phyloP scores from a whole-genome alignment of 1,140 invertebrate species.

The Drosophila bifasciata region DNA sequence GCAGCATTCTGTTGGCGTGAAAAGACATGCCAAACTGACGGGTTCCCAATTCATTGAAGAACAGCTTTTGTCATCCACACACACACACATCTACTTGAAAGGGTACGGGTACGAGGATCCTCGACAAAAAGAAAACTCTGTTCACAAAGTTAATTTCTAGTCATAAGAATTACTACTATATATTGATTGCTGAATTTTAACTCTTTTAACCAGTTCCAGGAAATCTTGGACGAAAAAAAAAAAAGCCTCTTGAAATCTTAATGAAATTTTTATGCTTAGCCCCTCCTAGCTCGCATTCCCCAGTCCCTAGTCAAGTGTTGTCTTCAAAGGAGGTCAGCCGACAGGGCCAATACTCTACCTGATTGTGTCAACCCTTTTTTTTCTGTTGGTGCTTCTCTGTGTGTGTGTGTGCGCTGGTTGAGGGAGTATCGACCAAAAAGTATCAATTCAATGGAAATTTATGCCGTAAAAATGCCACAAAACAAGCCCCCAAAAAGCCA shows the following conservation, averaged over 20 bases:
- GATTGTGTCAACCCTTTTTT: slow-evolving; percentile 76
- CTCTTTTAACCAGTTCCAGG: slow-evolving; percentile 37
- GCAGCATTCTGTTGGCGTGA: slow-evolving; percentile 45
- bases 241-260: slow-evolving; percentile 69
- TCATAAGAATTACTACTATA: slow-evolving; percentile 30
- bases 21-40: slow-evolving; percentile 70
- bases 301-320: slow-evolving; percentile 65
- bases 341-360: slow-evolving; percentile 68
- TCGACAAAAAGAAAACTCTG: slow-evolving; percentile 1
- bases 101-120: too few relatives aligned
- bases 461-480: slow-evolving; percentile 76
- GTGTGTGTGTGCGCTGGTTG: background rate
- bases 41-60: slow-evolving; percentile 12
- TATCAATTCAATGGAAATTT: slow-evolving; percentile 83
- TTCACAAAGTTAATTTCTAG: slow-evolving; percentile 29
- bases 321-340: slow-evolving; percentile 75
- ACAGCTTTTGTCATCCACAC: background rate
- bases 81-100: too few relatives aligned
- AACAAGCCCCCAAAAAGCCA: slow-evolving; percentile 47
- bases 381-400: background rate
- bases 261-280: slow-evolving; percentile 48
- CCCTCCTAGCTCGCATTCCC: background rate
- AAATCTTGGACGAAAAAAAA: slow-evolving; percentile 38
- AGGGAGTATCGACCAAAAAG: slow-evolving; percentile 44
- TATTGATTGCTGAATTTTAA: slow-evolving; percentile 29